Conservation (phyloP, 2,797 vertebrate species). For the Coreius guichenoti region DNA sequence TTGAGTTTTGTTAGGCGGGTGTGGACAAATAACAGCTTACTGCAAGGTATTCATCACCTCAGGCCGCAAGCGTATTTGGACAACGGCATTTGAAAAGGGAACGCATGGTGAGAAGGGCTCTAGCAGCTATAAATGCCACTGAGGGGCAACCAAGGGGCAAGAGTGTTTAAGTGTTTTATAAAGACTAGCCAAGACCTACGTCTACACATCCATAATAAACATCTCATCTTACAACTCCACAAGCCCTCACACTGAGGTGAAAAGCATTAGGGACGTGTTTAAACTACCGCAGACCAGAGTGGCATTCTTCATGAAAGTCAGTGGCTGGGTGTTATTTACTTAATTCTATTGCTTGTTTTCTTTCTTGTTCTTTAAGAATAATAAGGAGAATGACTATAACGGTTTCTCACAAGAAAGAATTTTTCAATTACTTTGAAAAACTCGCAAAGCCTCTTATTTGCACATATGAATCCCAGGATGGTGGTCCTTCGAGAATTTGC, state of each 20-base stretch:
- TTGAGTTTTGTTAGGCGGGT: neutral
- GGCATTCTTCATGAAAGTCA: neutral
- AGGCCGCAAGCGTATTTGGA: neutral
- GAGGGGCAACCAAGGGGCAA: neutral
- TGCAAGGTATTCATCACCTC: neutral
- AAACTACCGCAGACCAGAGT: neutral
- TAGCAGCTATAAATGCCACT: neutral
- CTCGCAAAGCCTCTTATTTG: neutral
- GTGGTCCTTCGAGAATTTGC: neutral
- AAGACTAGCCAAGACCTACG: conserved; percentile 5
- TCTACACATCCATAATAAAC: conserved; percentile 14
- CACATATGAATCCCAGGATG: neutral
- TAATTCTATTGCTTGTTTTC: neutral
- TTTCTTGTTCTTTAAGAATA: neutral
- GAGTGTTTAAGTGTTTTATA: conserved; percentile 29
- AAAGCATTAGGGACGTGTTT: neutral
- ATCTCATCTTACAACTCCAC: neutral
- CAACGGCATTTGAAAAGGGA: neutral
- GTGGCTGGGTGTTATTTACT: neutral
- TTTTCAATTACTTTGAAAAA: neutral
- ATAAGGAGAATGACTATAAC: neutral
- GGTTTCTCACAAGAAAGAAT: neutral
- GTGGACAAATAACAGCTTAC: neutral
- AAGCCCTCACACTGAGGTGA: conserved; percentile 3
- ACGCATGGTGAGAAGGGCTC: no score